Conservation (phyloP, 2,113 vertebrate genomes). For the Caranx ignobilis region DNA sequence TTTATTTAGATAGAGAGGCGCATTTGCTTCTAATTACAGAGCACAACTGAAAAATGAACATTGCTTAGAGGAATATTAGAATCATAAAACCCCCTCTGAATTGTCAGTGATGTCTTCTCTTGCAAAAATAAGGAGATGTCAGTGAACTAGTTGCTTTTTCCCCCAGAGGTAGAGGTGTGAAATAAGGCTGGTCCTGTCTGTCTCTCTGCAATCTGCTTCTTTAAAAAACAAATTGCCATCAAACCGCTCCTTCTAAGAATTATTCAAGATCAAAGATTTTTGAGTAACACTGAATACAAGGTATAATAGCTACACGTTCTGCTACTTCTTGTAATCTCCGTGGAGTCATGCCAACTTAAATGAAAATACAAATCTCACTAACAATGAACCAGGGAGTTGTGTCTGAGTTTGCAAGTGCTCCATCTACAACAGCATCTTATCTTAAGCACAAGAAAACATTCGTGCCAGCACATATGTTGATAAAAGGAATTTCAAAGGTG, state of each 20-base stretch:
- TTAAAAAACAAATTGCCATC: neutral
- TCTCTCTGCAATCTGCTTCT: neutral
- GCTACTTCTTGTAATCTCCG: neutral
- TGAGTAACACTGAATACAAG: neutral
- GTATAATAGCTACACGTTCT: neutral
- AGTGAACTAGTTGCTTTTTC: neutral
- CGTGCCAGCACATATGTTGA: neutral
- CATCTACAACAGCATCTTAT: slow-evolving; percentile 7
- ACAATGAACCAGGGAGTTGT: neutral
- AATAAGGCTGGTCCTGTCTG: neutral
- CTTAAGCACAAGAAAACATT: neutral
- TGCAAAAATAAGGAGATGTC: slow-evolving; percentile 10
- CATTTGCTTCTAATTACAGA: slow-evolving; percentile 67
- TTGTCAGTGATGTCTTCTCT: slow-evolving; percentile 21
- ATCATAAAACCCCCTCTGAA: slow-evolving; percentile 40
- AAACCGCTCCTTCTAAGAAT: neutral
- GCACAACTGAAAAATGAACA: slow-evolving; percentile 50
- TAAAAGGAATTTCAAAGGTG: slow-evolving; percentile 6
- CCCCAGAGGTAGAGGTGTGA: no score
- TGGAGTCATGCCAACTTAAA: neutral
- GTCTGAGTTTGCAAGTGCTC: neutral
- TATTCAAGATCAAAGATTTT: neutral
- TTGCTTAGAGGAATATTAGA: slow-evolving; percentile 39
- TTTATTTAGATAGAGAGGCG: slow-evolving; percentile 71
- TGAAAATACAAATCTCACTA: neutral